Conservation (phyloP, 2,797 vertebrate genomes). For the Aselliscus stoliczkanus region DNA sequence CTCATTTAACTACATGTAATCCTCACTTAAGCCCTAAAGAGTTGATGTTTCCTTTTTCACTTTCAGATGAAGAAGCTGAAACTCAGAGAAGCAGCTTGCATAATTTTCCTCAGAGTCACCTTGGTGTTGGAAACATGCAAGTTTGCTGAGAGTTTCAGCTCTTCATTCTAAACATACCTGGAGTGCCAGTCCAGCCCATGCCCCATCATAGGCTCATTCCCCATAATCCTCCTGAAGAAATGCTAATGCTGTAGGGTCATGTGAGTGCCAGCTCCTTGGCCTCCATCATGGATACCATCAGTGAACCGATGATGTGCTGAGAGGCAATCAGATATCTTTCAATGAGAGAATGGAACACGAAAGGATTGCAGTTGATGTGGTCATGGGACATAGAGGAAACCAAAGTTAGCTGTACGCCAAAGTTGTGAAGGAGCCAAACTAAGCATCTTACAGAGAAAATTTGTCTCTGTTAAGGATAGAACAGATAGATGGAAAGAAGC, state of each 20-base stretch:
- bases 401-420: not conserved
- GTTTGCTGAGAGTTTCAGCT: not conserved
- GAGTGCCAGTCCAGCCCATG: not conserved
- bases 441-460: not conserved
- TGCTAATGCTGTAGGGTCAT: not conserved
- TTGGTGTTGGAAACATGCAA: not conserved
- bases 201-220: not conserved
- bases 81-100: not conserved
- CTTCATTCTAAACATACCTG: not conserved
- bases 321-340: not conserved
- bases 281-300: not conserved
- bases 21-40: not conserved
- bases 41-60: not conserved
- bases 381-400: not conserved
- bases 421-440: not conserved
- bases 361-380: not conserved
- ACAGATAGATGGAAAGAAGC: not conserved
- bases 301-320: too few species aligned
- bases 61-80: not conserved
- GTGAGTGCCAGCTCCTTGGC: not conserved
- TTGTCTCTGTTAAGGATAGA: not conserved
- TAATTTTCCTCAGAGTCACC: not conserved
- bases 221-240: not conserved
- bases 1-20: not conserved
- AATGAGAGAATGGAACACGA: not conserved